Base-by-base conservation (phyloP, 2,113 vertebrate species). In the Cyprinodon brontotheroides region DNA sequence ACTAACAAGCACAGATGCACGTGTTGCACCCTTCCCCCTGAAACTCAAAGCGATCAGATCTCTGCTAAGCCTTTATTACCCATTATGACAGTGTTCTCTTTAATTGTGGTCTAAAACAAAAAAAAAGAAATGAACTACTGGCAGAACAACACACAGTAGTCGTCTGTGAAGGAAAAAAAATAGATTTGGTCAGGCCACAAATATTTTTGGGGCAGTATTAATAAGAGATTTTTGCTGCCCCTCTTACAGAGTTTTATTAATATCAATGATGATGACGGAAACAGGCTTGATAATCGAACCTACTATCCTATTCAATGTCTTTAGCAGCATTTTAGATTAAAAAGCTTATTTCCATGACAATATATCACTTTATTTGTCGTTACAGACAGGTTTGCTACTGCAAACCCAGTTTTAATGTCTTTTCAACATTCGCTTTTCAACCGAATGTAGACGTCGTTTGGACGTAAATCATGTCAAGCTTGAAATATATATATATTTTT, bases 31-130 rank as follows among this genome's bases (percentile, higher is more conserved):
- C 62, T 72, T 62, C 43, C 22, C 43, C 22, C 22, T 20, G 29
- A 74, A 57, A 11, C 67, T 17, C 70, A 72, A 17, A 64, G 61
- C n/a, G 22, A 78, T 61, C 65, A 48, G 68, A 50, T 63, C 78
- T 70, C 68, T 70, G 37, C 69, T 71, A 65, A 78, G 59, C 66
- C 7, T 69, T 80, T 77, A 81, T 86, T 84, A 84, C 65, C 61
- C 65, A 78, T 80, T 73, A 80, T 78, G 69, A 73, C 72, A 81
- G 64, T 65, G 50, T 68, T 73, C 72, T 81, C 70, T 77, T 84
- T 70, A 79, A 71, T 78, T 82, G 82, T 83, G 85, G 87, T 75
- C 10, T 59, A 65, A 43, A 78, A 69, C 40, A 76, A 41, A 15
- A 70, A n/a, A 29, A 77, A 60, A 65, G 38, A 60, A 78, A 72